Evolutionary conservation across 2,113 vertebrate species (phyloP), one percentile per base, ranked within the genome.

Genomic region (Sylvietta virens): DNA sequence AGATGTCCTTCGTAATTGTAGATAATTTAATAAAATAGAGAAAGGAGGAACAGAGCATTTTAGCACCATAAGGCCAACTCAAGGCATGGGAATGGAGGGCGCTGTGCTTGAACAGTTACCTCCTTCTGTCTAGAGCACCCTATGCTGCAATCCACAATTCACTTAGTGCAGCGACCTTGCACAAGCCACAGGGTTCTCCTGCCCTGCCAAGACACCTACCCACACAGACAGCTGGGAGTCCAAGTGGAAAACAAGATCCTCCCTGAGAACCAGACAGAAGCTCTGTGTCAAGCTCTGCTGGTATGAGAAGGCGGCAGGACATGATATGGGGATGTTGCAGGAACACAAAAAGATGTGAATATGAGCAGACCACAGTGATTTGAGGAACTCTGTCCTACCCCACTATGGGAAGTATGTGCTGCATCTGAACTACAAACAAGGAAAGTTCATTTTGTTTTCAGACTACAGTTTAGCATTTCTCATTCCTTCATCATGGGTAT

Each of bases 21-120:
- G 85, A 87, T 96, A 97, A 97, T 96, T 96, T 95, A 91, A 94
- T 96, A 94, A 96, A 97, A 87, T 28, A 86, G 50, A 80, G 71
- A 69, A 85, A 79, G 77, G 58, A 80, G 39, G 87, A 88, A 86
- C 4, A 4, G 48, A 81, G 39, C 30, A 33, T 87, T 91, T 91
- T 74, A 96, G 57, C 53, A 74, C 35, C 74, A 67, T 28, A 81
- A 89, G 73, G 84, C 88, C 78, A 92, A 57, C 42, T 80, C 56
- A 61, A 77, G 48, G 61, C 72, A 80, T 37, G 53, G 70, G 76
- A 93, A 81, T 4, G 27, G 86, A 92, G 83, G 61, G 62, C 54
- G 80, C 86, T 79, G 84, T 44, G 72, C 69, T 61, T 90, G 45
- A 94, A 66, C 9, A 86, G 92, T 76, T 92, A 81, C 61, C 81